Evolutionary conservation across 2,888 invertebrate genomes (phyloP), one percentile per base, ranked within the genome.

Genomic region (Spilarctia lutea): DNA sequence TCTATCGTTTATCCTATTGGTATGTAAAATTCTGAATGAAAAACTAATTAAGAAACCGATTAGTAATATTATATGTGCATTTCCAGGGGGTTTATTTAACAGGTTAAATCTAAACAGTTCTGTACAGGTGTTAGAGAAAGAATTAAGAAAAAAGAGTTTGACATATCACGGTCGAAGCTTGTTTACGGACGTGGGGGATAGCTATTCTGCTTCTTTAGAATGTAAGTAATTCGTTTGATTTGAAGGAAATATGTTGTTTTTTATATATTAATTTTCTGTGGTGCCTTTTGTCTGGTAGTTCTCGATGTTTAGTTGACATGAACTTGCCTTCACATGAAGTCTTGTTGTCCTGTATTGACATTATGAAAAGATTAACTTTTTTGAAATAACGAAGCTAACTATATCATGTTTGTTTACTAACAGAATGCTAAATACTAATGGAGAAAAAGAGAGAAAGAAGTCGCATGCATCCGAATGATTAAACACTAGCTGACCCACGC

Each of bases 51-150:
- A 75, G 45, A 70, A 74, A 72, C 78, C 75, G 68, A 75, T 71
- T 65, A 76, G 65, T 74, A 74, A 78, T 56, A 42, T 68, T 56
- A 52, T 75, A 74, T 85, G 71, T 84, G 83, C 82, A 75, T 85
- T 93, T 93, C 78, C 89, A 92, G 96, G 96, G 72, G 96, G 96
- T 68, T 91, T 96, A 72, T 96, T 97, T 63, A 94, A 92, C 78
- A 80, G 86, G 27, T 77, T 90, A 80, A 91, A 90, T n/a, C 79
- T 87, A 76, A 76, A 79, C 27, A 89, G 80, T 69, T 92, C 94
- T 27, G 80, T 85, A 75, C 77, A 85, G 78, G 92, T 90, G 35
- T 95, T 91, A 77, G 86, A 91, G 72, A 90, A 89, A 27, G 90
- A 92, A 68, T 86, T 90, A 70, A 88, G 89, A 39, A 85, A 86